A percentile compares a stretch with the other conserved stretches of the same genome.
Evolutionary conservation across 2,888 invertebrate species (phyloP).

Genomic region (Pollenia angustigena): DNA sequence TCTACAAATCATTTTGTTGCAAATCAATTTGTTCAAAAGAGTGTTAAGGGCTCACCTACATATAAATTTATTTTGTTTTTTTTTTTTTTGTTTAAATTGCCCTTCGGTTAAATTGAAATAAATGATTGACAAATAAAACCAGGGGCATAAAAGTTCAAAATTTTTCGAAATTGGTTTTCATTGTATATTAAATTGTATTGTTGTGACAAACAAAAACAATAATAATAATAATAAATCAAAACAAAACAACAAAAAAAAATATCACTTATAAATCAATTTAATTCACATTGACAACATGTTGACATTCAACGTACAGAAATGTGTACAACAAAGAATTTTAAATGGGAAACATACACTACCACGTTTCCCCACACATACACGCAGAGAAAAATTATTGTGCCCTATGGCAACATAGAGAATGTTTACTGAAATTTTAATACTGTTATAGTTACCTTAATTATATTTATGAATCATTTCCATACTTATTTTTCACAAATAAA

Average conservation of each 20-base stretch:
- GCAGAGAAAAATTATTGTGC: too few relatives aligned
- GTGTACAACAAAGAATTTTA: constrained; percentile 58
- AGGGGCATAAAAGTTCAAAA: constrained; percentile 1
- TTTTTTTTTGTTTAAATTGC: not conserved
- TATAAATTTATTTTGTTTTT: not conserved
- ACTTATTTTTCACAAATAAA: too few relatives aligned
- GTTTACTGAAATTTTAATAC: too few relatives aligned
- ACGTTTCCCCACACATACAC: too few relatives aligned
- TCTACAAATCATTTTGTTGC: too few relatives aligned
- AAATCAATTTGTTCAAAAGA: too few relatives aligned
- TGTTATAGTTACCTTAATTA: too few relatives aligned
- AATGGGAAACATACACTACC: constrained; percentile 29
- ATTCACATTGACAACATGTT: constrained; percentile 66
- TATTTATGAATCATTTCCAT: too few relatives aligned
- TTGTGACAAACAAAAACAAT: constrained; percentile 7
- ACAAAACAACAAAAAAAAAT: constrained; percentile 23
- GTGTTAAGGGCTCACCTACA: too few relatives aligned
- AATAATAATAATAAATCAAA: not conserved
- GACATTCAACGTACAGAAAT: constrained; percentile 60
- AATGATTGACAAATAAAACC: constrained; percentile 25
- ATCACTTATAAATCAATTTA: constrained; percentile 72
- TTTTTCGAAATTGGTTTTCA: constrained; percentile 10
- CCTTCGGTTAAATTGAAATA: constrained; percentile 14
- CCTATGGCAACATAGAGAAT: too few relatives aligned
- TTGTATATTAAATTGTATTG: constrained; percentile 1